Evolutionary conservation across 2,113 vertebrate species (phyloP), one percentile per base, ranked within the genome.

Genomic region (Ophthalmolycus amberensis): DNA sequence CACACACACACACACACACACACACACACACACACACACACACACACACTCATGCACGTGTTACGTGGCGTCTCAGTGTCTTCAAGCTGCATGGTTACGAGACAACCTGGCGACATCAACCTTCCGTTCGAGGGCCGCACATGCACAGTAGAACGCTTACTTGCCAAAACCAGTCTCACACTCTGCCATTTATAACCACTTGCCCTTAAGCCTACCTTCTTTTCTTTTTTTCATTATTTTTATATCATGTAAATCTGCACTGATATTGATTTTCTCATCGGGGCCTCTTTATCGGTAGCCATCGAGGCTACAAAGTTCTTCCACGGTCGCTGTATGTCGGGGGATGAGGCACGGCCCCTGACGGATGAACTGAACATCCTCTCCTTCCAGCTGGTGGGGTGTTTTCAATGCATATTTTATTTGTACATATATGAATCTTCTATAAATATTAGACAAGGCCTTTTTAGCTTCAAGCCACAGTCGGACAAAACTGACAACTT

Each of bases 151-250:
- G 83, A 80, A 89, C 77, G 82, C 88, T 93, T 90, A 72, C 89
- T 94, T 94, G 94, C 94, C 94, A 95, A 94, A 95, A 92, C 82
- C 80, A 91, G 82, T 94, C 82, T 95, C 92, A 85, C 93, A 90
- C 92, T 94, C 91, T 93, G 94, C 94, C 94, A 95, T 95, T 92
- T 92, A 89, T 90, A 90, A 94, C 94, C 95, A 94, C 93, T 94
- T 92, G 92, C 90, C 94, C 94, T 95, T 95, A 95, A 94, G 88
- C 85, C 90, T 88, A 82, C 77, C 73, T 86, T 91, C 90, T 56
- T n/a, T 80, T 89, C 84, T 92, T 90, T 54, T 56, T 78, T 89
- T 83, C 87, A 89, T 91, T 93, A 88, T 92, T 94, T 94, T 94
- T 93, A 80, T 94, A 94, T 90, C 83, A 66, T 89, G 79, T 93